Evolutionary conservation across 2,797 vertebrate genomes (phyloP).

Genomic region (Muraenolepis orangiensis): DNA sequence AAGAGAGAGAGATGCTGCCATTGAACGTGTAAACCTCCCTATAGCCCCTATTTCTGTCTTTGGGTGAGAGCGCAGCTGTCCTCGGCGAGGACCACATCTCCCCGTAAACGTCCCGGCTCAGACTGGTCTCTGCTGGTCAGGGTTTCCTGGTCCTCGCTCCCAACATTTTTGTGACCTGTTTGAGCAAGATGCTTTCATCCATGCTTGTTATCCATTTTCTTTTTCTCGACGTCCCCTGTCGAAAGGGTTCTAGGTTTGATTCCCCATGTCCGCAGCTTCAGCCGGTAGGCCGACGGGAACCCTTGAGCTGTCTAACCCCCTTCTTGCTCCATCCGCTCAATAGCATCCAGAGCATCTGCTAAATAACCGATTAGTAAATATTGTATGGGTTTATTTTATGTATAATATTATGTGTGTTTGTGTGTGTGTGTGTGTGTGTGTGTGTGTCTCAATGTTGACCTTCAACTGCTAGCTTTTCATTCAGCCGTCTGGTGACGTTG

Average conservation of each 20-base stretch:
- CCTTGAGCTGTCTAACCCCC: neutral
- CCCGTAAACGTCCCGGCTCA: conserved; percentile 28
- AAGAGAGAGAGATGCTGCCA: neutral
- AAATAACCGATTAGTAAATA: neutral
- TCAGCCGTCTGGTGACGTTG: neutral
- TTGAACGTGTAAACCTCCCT: neutral
- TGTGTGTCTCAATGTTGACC: neutral
- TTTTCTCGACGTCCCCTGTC: no score
- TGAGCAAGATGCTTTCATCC: neutral
- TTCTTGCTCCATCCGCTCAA: neutral
- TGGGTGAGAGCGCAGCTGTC: conserved; percentile 71
- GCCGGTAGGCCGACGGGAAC: no score
- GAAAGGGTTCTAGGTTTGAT: neutral
- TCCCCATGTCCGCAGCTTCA: neutral
- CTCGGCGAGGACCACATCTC: conserved; percentile 59
- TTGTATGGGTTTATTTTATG: no score
- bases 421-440: neutral
- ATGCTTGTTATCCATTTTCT: no score
- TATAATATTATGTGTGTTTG: no score
- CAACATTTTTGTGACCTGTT: no score
- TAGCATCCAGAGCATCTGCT: no score
- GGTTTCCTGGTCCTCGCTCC: no score
- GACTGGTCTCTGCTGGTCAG: neutral
- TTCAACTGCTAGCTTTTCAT: neutral
- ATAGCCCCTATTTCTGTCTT: conserved; percentile 67